Base-by-base conservation (phyloP, 2,113 vertebrate species). In the Thamnophis sirtalis region DNA sequence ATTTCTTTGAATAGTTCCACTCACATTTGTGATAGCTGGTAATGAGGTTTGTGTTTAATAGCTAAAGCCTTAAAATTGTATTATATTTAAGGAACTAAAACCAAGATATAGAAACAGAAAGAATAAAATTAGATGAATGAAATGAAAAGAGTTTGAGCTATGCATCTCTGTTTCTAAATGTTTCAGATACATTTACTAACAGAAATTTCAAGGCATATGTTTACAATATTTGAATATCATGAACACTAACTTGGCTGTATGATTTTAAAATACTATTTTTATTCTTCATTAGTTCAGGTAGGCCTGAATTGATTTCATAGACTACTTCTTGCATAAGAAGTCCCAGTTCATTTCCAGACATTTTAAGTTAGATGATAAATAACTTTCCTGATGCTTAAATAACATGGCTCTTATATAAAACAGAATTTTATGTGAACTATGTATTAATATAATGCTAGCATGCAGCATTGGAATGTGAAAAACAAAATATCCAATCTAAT, bases 21-120 rank as follows among this genome's bases (percentile, higher is more conserved):
- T 88, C 91, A 84, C n/a, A 49, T 63, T 92, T 88, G 86, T 92
- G 54, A 92, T 88, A 88, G 87, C 86, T 80, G 26, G 86, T 88
- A 91, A 91, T 88, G 50, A 88, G 87, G 86, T 84, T 68, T 92
- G 86, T 80, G 80, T 55, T 53, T 88, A 26, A 58, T 3, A 84
- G 60, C 56, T 80, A 56, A 88, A 92, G 48, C 91, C 87, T 51
- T 80, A 54, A 63, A 84, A 92, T 84, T 55, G 33, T 88, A 88
- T 26, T 55, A 8, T 56, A 17, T 84, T 50, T 88, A 88, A 88
- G 80, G 63, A 88, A 80, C 17, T 53, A 10, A 51, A 73, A 43
- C 51, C 33, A 38, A 43, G 89, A 21, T n/a, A 58, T 50, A 48
- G 49, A 50, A 53, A 48, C 8, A 58, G 50, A 38, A 68, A 15